phyloP scores from a whole-genome alignment of 2,888 invertebrate genomes.

The Hypsopygia costalis region DNA sequence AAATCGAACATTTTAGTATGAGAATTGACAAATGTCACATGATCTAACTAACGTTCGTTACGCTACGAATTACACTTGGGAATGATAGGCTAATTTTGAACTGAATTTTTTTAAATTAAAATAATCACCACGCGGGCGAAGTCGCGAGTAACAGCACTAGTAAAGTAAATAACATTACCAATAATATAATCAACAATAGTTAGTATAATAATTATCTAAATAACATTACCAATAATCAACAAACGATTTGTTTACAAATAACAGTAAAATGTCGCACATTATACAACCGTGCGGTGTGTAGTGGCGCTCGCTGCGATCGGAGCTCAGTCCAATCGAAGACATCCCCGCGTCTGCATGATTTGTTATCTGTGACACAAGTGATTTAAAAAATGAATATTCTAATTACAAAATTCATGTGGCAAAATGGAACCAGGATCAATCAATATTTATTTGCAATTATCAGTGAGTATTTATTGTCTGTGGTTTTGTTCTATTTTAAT shows the following conservation, averaged over 20 bases:
- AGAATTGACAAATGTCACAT: too few relatives aligned
- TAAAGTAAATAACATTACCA: too few relatives aligned
- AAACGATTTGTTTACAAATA: not conserved
- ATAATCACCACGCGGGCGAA: too few relatives aligned
- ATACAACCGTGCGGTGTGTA: constrained; percentile 30
- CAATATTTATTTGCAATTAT: constrained; percentile 68
- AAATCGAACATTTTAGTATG: too few relatives aligned
- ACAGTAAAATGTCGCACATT: constrained; percentile 16
- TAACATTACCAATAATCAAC: too few relatives aligned
- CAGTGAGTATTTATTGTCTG: constrained; percentile 46
- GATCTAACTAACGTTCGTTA: too few relatives aligned
- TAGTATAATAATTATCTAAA: too few relatives aligned
- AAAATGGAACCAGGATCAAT: constrained; percentile 63
- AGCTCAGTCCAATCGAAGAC: constrained; percentile 40
- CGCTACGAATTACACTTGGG: too few relatives aligned
- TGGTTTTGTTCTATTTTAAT: constrained; percentile 9
- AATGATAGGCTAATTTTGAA: too few relatives aligned
- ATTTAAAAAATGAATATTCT: constrained; percentile 56
- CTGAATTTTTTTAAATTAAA: too few relatives aligned
- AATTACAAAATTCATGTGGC: constrained; percentile 58
- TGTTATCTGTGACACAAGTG: constrained; percentile 21
- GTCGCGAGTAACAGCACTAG: too few relatives aligned
- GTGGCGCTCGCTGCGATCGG: constrained; percentile 9
- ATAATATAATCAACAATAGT: too few relatives aligned
- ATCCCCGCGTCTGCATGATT: constrained; percentile 38